phyloP scores from a whole-genome alignment of 2,797 vertebrate genomes.

The Scomberomorus guttatus region DNA sequence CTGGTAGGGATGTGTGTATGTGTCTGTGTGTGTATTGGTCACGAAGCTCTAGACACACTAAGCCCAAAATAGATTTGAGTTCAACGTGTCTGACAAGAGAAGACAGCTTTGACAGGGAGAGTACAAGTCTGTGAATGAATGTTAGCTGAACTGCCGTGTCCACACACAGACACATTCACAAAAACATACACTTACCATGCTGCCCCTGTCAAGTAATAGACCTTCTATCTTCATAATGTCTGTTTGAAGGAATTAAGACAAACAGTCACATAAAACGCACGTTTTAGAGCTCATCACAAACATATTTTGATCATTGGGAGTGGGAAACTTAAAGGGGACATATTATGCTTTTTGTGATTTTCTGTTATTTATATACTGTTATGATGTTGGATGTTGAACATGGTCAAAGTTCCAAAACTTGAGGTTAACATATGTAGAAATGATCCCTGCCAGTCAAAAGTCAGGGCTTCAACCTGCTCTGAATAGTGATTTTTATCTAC shows the following conservation, averaged over 20 bases:
- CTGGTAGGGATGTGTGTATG: constrained; percentile 7
- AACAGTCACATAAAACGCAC: no score
- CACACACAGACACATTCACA: constrained; percentile 9
- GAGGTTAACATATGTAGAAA: no score
- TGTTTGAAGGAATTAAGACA: neutral
- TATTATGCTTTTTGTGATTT: neutral
- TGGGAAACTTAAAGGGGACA: no score
- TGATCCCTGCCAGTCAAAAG: neutral
- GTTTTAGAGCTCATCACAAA: neutral
- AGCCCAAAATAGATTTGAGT: constrained; percentile 69
- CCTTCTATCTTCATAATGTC: neutral
- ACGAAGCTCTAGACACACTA: constrained; percentile 26
- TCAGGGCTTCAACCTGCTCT: no score
- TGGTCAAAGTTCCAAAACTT: neutral
- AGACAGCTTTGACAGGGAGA: constrained; percentile 43
- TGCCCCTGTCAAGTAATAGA: neutral
- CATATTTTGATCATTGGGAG: neutral
- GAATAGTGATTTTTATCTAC: no score
- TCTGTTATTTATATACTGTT: no score
- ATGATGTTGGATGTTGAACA: no score
- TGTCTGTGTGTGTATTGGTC: constrained; percentile 18
- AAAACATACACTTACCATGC: neutral
- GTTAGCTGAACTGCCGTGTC: neutral
- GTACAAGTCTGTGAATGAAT: constrained; percentile 53
- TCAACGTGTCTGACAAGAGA: constrained; percentile 55